phyloP scores from a whole-genome alignment of 2,888 invertebrate genomes.

The Clepsis dumicolana region DNA sequence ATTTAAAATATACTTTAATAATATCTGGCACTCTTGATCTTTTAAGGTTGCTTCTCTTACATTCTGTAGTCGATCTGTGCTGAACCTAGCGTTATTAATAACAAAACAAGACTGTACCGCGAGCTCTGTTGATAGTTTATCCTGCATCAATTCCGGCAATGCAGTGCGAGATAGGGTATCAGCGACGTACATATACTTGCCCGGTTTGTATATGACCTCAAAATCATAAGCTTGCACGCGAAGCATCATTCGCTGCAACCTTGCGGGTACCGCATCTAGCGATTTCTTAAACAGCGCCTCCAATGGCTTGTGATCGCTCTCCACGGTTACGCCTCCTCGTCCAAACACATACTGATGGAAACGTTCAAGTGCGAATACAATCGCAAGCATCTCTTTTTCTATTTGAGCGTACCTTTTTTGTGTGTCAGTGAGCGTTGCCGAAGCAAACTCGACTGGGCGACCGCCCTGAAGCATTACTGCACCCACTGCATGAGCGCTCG shows the following conservation, averaged over 20 bases:
- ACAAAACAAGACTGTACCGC: not conserved
- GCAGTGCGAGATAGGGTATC: not conserved
- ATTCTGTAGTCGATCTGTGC: not conserved
- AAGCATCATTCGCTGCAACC: conserved; percentile 5
- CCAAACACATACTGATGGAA: conserved; percentile 45
- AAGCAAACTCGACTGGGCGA: conserved; percentile 5
- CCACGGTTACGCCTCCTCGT: conserved; percentile 45
- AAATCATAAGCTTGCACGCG: not conserved
- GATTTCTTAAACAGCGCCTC: conserved; percentile 50
- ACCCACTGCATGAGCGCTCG: not conserved
- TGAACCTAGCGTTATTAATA: not conserved
- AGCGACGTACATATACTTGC: not conserved
- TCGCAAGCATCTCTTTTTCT: conserved; percentile 38
- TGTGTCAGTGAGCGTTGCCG: not conserved
- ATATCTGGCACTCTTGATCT: not conserved
- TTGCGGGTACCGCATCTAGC: not conserved
- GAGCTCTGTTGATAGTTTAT: not conserved
- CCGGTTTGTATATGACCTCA: not conserved
- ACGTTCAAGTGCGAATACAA: conserved; percentile 29
- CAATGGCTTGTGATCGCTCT: conserved; percentile 58
- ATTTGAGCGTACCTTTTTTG: not conserved
- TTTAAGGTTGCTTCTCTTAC: not conserved
- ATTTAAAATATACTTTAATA: not conserved
- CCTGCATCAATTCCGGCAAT: not conserved
- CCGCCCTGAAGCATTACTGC: not conserved